phyloP scores from a whole-genome alignment of 2,797 vertebrate genomes.

The Acestrorhynchus altus region DNA sequence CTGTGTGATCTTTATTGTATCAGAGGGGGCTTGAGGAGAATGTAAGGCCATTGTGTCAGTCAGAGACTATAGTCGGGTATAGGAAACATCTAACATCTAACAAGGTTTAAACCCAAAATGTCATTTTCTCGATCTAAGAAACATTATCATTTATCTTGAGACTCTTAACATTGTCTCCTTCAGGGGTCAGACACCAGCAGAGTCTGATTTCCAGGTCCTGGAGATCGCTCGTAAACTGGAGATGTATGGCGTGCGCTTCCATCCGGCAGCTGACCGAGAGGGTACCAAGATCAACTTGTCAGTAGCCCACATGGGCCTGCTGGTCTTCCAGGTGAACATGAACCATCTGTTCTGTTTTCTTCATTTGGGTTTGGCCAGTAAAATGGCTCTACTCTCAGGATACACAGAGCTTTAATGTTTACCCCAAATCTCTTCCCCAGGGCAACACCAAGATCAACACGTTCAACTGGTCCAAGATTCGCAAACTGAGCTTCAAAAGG shows the following conservation, averaged over 20 bases:
- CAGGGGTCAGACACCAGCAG: constrained; percentile 96
- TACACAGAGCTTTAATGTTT: not conserved
- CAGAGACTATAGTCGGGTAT: too few relatives aligned
- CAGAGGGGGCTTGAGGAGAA: too few relatives aligned
- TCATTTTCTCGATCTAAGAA: not conserved
- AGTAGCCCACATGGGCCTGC: constrained; percentile 93
- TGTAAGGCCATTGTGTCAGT: too few relatives aligned
- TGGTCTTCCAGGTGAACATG: constrained; percentile 92
- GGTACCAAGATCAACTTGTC: constrained; percentile 94
- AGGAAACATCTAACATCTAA: too few relatives aligned
- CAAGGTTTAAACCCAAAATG: too few relatives aligned
- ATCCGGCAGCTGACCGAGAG: constrained; percentile 91
- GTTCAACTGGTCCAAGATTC: constrained; percentile 99
- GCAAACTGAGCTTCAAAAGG: constrained; percentile 98
- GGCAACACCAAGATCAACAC: constrained; percentile 96
- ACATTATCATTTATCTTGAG: not conserved
- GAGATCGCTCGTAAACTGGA: constrained; percentile 97
- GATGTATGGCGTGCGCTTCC: constrained; percentile 94
- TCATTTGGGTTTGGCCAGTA: not conserved
- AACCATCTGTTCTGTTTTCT: not conserved
- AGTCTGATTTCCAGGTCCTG: constrained; percentile 96
- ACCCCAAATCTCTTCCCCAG: constrained; percentile 67
- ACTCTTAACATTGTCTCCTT: not conserved
- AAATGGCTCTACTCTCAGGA: not conserved
- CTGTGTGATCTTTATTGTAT: too few relatives aligned